Base-by-base conservation (phyloP, 2,113 vertebrate genomes). In the Noturus placidus region DNA sequence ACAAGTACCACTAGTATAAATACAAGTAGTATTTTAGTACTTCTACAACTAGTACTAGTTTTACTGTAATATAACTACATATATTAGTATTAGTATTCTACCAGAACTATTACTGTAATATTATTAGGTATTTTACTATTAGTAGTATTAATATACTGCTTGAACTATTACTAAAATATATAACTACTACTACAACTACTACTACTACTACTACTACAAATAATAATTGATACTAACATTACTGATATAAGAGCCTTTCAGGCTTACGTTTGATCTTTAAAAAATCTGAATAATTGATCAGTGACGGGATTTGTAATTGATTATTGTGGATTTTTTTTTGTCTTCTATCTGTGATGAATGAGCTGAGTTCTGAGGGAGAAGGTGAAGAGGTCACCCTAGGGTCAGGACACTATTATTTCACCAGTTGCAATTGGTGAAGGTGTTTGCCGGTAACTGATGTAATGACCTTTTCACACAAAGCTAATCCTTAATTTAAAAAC, bases 291-390 rank as follows among this genome's bases (percentile, higher is more conserved):
- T 56, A 54, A 59, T 59, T 79, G 88, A 76, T 83, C 38, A n/a
- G 33, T 27, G 1, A 20, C 22, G 42, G 27, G 35, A 33, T 74
- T 74, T 59, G 6, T 20, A 52, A 86, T 86, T 46, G 70, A 35
- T 76, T 50, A 25, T 33, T 67, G 50, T 3, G 59, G 61, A 57
- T 52, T 7, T 46, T 46, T n/a, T 54, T 74, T 42, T 82, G 54
- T 52, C 74, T 5, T 42, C 20, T 35, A 70, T 33, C 38, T 72
- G 56, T 81, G 54, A 82, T 42, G 77, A 54, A 88, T 81, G 63
- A 67, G 78, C 61, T 79, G 59, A 9, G 46, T 13, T 57, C 30
- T 35, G 52, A 72, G 10, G 65, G 50, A 56, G 30, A 72, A 52
- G 20, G 22, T 69, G 33, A 38, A 19, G 52, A 84, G 42, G 50